Conservation (phyloP, 2,888 invertebrate species). For the Andrena bicolor region DNA sequence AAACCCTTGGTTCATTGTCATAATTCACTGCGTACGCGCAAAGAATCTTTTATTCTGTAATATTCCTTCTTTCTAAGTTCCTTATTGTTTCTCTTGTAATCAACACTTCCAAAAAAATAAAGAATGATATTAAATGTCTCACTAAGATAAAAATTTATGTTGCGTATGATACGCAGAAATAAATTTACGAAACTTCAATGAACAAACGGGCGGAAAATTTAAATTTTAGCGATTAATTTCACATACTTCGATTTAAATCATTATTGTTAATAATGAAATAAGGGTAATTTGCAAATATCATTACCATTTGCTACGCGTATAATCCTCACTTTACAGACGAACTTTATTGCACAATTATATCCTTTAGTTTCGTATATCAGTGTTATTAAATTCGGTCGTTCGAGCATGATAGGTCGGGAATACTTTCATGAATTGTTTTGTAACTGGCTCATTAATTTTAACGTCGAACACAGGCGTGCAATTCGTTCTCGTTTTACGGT, state of each 20-base stretch:
- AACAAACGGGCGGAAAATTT: background rate
- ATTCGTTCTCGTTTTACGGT: conserved; percentile 16
- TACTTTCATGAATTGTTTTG: conserved; percentile 18
- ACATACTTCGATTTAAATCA: background rate
- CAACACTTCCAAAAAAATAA: too few species aligned
- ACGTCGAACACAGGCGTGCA: background rate
- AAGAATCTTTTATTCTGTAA: too few species aligned
- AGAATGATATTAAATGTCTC: too few species aligned
- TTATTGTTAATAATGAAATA: background rate
- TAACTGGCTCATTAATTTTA: conserved; percentile 9
- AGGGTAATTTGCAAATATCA: background rate
- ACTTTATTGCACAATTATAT: background rate
- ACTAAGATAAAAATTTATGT: too few species aligned
- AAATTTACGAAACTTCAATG: background rate
- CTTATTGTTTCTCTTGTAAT: too few species aligned
- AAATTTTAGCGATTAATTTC: background rate
- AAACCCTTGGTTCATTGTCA: background rate
- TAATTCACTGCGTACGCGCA: too few species aligned
- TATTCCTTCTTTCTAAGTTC: too few species aligned
- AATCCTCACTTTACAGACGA: background rate
- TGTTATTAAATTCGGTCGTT: background rate
- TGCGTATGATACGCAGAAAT: too few species aligned
- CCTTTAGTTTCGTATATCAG: background rate
- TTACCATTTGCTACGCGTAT: background rate
- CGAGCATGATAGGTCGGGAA: background rate